phyloP scores from a whole-genome alignment of 2,797 vertebrate species.

The Coccyzus lansbergi region DNA sequence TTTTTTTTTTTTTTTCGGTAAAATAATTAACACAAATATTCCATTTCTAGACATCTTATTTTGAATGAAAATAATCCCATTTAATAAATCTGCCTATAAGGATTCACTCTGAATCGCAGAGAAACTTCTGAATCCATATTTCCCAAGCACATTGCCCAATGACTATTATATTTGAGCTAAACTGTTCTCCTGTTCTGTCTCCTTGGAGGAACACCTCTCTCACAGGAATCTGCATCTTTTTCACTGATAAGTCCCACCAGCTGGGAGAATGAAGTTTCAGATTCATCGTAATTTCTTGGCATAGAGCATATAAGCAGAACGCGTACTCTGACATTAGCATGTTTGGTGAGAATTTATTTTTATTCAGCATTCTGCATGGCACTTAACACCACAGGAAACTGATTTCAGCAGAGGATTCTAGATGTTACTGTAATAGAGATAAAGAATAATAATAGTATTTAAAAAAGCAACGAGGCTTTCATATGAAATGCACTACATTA shows the following conservation, averaged over 20 bases:
- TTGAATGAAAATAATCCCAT: neutral
- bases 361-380: neutral
- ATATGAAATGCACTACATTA: neutral
- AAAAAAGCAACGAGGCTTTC: conserved; percentile 18
- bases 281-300: neutral
- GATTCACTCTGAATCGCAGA: neutral
- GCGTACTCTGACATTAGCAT: neutral
- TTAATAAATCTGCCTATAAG: neutral
- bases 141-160: neutral
- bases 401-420: neutral
- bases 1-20: neutral
- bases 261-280: neutral
- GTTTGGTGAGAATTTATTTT: neutral
- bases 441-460: conserved; percentile 17
- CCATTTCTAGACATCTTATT: neutral
- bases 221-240: neutral
- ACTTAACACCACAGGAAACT: neutral
- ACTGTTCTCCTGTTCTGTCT: neutral
- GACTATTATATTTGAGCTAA: neutral
- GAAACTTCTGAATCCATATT: accelerated
- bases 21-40: neutral
- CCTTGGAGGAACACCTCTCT: accelerated
- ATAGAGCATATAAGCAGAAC: accelerated
- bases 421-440: neutral
- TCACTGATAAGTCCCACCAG: neutral